These are phyloP conservation scores for Sebastiscus tertius DNA, from an alignment of 2,797 vertebrate genomes.

Conservation along the genomic window DNA sequence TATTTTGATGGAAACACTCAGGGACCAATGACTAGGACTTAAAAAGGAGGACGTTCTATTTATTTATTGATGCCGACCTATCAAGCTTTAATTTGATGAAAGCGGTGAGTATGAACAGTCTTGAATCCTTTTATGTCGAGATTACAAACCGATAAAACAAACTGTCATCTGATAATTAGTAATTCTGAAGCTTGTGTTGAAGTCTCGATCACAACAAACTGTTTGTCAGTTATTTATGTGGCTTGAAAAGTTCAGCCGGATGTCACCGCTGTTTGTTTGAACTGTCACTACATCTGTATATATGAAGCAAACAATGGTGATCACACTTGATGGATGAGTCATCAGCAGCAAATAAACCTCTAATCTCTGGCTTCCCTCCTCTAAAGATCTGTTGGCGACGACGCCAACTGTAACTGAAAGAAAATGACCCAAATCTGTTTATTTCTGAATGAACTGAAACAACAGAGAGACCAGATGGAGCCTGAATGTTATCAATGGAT, in stretches of 20 bases:
- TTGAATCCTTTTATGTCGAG: not conserved
- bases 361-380: too few relatives aligned
- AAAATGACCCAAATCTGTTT: not conserved
- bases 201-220: not conserved
- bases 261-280: not conserved
- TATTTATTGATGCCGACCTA: not conserved
- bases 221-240: not conserved
- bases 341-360: not conserved
- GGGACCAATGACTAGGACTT: not conserved
- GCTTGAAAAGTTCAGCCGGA: not conserved
- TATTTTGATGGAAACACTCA: not conserved
- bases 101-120: not conserved
- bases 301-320: not conserved
- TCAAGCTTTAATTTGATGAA: not conserved
- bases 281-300: not conserved
- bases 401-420: not conserved
- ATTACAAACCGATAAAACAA: not conserved
- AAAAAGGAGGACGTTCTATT: not conserved
- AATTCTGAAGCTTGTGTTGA: not conserved
- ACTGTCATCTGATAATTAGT: not conserved
- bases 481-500: not conserved
- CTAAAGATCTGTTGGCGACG: too few relatives aligned
- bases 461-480: conserved; percentile 11
- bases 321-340: not conserved
- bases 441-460: not conserved